Base-by-base conservation (phyloP, 2,113 vertebrate genomes). In the Aspidoscelis tigris region DNA sequence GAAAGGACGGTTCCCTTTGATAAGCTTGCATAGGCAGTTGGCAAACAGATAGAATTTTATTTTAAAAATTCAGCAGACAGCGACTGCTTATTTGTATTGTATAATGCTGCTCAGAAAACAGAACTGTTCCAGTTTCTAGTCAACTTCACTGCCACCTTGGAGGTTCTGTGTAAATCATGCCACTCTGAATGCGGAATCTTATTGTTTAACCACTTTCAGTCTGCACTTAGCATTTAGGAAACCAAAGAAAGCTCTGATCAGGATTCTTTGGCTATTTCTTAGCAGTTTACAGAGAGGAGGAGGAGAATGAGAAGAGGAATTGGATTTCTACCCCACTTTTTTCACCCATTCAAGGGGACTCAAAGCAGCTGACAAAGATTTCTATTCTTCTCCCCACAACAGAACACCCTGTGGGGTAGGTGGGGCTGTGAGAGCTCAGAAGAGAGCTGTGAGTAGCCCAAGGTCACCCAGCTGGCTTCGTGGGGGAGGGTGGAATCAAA, bases 11-110 rank as follows among this genome's bases (percentile, higher is more conserved):
- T 86, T 72, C 84, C 73, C 41, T 66, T 86, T 83, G 81, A 86
- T 21, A 87, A 90, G 79, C 88, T 78, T 61, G 84, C 70, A 71
- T 92, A 89, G 86, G 81, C 89, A 88, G 82, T 85, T 92, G 84
- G 53, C 88, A 92, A 76, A 88, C 88, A 82, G 43, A 76, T 16
- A 11, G 47, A 71, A 86, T 65, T 79, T 89, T 86, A 86, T 69
- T 33, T 33, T 78, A 84, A 9, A 92, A 93, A 88, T 84, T 89
- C 71, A 84, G 83, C 39, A 80, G 68, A 93, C 75, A 43, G 88
- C 85, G 84, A 86, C 26, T 80, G 69, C 10, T 44, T 90, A 75
- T 89, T 87, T 88, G 77, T 82, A 78, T 5, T 26, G 80, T 44
- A 92, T 78, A 88, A 64, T 43, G 83, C 78, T 50, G 78, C 55